A percentile compares a stretch with the other conserved stretches of the same genome.
These are phyloP conservation scores for Teleogryllus oceanicus DNA, from an alignment of 2,888 invertebrate species.

Conservation along the genomic window DNA sequence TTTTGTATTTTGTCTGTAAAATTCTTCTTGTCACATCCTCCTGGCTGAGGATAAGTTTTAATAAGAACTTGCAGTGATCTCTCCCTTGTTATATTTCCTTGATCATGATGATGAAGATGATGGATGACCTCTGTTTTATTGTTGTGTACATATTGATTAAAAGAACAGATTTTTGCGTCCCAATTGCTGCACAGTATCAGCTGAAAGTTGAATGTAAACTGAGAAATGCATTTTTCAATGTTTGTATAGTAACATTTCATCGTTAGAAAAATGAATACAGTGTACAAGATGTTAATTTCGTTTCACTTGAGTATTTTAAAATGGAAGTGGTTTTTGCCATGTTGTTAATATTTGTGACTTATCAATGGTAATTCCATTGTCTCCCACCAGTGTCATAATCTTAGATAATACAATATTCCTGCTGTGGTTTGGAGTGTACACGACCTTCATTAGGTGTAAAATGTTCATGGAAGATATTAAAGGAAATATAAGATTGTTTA, in stretches of 20 bases:
- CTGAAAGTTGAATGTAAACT: background rate
- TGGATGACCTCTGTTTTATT: slow-evolving; percentile 9
- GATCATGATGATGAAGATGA: slow-evolving; percentile 6
- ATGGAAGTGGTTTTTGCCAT: background rate
- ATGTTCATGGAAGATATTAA: background rate
- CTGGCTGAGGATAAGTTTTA: background rate
- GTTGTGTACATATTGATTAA: background rate
- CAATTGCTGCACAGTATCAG: background rate
- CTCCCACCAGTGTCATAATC: background rate
- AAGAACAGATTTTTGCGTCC: background rate
- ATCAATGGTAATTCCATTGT: slow-evolving; percentile 7
- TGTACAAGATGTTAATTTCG: background rate
- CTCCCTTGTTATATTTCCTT: slow-evolving; percentile 7
- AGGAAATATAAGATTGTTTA: background rate
- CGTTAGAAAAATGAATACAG: background rate
- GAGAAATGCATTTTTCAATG: background rate
- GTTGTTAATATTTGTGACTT: slow-evolving; percentile 18
- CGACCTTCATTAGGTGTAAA: background rate
- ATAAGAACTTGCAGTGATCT: slow-evolving; percentile 1
- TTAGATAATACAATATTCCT: slow-evolving; percentile 1
- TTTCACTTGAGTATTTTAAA: background rate
- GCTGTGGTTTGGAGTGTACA: slow-evolving; percentile 7
- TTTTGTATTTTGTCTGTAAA: slow-evolving; percentile 1
- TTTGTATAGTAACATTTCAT: background rate
- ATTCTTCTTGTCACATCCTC: background rate